These are phyloP conservation scores for Drosophila quinaria DNA, from an alignment of 2,888 invertebrate species.

Conservation along the genomic window DNA sequence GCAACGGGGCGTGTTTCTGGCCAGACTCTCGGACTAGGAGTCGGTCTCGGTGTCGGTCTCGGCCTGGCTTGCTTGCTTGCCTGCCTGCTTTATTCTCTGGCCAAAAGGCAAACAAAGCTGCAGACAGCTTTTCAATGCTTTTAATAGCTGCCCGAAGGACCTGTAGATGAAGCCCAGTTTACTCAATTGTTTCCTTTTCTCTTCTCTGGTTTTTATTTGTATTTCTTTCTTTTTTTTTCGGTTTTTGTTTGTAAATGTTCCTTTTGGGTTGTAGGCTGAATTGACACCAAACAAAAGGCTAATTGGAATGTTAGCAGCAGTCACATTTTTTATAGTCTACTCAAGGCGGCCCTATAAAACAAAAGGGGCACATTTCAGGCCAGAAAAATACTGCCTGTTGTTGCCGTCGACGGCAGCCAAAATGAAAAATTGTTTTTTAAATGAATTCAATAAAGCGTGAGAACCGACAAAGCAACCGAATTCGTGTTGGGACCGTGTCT, in stretches of 20 bases:
- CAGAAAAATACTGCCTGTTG: slow-evolving; percentile 27
- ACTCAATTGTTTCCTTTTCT: slow-evolving; percentile 41
- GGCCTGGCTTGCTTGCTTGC: neutral
- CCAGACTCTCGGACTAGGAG: neutral
- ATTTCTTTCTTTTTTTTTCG: neutral
- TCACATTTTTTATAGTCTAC: slow-evolving; percentile 43
- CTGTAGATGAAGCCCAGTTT: slow-evolving; percentile 53
- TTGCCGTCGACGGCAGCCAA: slow-evolving; percentile 22
- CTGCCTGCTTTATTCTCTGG: slow-evolving; percentile 6
- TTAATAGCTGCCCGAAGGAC: slow-evolving; percentile 33
- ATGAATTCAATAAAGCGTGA: slow-evolving; percentile 80
- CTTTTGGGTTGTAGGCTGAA: slow-evolving; percentile 53
- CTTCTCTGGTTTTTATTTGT: neutral
- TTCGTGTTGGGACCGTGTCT: slow-evolving; percentile 23
- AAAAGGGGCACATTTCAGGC: slow-evolving; percentile 28
- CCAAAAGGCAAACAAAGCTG: slow-evolving; percentile 53
- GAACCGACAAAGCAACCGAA: slow-evolving; percentile 47
- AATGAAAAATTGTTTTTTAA: slow-evolving; percentile 81
- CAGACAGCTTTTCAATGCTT: slow-evolving; percentile 50
- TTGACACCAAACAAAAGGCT: slow-evolving; percentile 77
- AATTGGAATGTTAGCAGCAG: slow-evolving; percentile 72
- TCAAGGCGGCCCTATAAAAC: slow-evolving; percentile 27
- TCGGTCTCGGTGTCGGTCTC: neutral
- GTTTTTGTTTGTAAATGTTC: slow-evolving; percentile 11
- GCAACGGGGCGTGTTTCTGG: slow-evolving; percentile 20